These are phyloP conservation scores for Tribolium castaneum DNA, from an alignment of 1,140 invertebrate genomes.

Conservation along the genomic window DNA sequence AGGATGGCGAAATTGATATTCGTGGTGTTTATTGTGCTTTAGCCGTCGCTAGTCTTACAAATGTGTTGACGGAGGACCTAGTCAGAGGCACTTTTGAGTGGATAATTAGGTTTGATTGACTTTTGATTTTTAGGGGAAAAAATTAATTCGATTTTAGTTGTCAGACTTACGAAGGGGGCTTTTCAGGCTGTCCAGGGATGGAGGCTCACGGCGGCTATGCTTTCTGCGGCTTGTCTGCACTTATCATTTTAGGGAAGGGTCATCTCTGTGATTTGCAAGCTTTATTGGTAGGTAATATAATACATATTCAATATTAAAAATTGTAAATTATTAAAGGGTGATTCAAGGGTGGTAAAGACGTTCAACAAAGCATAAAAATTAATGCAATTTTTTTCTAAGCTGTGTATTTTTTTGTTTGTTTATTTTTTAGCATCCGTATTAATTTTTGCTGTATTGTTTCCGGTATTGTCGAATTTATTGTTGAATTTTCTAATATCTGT, in stretches of 20 bases:
- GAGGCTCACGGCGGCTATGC: constrained; percentile 99
- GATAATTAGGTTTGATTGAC: constrained; percentile 73
- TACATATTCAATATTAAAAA: too few species aligned
- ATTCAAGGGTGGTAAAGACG: too few species aligned
- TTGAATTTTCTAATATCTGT: too few species aligned
- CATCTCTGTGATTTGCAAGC: constrained; percentile 82
- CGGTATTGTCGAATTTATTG: too few species aligned
- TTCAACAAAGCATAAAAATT: neutral
- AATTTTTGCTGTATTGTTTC: too few species aligned
- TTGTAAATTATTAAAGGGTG: too few species aligned
- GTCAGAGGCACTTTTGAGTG: constrained; percentile 91
- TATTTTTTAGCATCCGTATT: too few species aligned
- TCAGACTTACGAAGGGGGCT: constrained; percentile 99
- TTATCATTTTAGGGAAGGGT: constrained; percentile 85
- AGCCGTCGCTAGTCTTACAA: constrained; percentile 88
- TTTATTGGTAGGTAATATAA: constrained; percentile 71
- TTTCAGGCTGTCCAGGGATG: constrained; percentile 92
- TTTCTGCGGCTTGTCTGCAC: constrained; percentile 93
- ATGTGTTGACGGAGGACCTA: constrained; percentile 76
- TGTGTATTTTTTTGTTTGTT: too few species aligned
- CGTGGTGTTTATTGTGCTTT: constrained; percentile 96
- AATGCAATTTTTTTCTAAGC: too few species aligned
- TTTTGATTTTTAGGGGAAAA: neutral
- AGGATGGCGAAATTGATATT: constrained; percentile 95
- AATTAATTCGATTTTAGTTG: constrained; percentile 70